phyloP scores from a whole-genome alignment of 1,140 invertebrate species.

The Thereuonema tuberculata region DNA sequence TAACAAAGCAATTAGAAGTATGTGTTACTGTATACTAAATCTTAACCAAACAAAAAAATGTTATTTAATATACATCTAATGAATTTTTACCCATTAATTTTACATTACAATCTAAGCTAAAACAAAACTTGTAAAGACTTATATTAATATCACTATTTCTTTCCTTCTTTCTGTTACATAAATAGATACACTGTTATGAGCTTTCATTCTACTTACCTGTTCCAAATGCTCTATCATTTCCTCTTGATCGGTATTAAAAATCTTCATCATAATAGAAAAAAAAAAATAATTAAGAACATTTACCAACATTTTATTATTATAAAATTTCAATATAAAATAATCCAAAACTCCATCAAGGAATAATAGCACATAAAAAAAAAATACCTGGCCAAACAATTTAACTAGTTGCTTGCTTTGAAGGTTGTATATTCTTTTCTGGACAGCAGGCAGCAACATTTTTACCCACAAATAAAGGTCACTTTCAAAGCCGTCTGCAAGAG shows the following conservation, averaged over 20 bases:
- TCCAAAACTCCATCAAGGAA: neutral
- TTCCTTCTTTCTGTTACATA: no score
- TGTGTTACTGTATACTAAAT: no score
- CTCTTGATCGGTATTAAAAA: constrained; percentile 55
- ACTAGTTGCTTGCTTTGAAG: constrained; percentile 80
- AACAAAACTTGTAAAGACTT: no score
- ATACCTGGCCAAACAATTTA: constrained; percentile 64
- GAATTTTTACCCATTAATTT: no score
- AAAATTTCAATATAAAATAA: constrained; percentile 14
- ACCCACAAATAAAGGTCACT: constrained; percentile 70
- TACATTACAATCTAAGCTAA: no score
- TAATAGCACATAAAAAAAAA: constrained; percentile 3
- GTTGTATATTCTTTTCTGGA: constrained; percentile 74
- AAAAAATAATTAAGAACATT: neutral
- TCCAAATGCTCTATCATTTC: constrained; percentile 75
- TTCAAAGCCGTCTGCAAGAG: constrained; percentile 46
- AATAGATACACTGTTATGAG: no score
- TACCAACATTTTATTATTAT: neutral
- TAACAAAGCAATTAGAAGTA: no score
- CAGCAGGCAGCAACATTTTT: constrained; percentile 64
- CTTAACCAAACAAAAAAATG: no score
- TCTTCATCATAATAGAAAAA: constrained; percentile 32
- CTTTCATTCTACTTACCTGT: no score
- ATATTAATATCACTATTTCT: no score
- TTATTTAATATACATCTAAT: no score